A percentile compares a stretch with the other conserved stretches of the same genome.
phyloP scores from a whole-genome alignment of 2,113 vertebrate species.

The Martes martes region DNA sequence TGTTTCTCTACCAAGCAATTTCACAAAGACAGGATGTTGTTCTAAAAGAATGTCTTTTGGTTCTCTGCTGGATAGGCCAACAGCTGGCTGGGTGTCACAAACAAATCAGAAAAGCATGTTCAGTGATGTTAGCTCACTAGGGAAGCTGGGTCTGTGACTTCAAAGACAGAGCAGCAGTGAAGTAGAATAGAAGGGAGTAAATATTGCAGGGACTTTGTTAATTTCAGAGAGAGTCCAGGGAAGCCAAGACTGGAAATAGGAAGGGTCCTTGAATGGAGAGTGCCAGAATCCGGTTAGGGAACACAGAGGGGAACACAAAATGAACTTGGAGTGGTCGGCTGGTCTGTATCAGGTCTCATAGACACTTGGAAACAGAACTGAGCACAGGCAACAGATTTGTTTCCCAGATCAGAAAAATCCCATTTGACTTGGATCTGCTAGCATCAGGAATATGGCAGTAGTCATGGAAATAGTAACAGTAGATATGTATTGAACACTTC shows the following conservation, averaged over 20 bases:
- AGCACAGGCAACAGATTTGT: neutral
- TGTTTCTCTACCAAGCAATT: conserved; percentile 56
- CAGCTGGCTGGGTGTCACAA: conserved; percentile 58
- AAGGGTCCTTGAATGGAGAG: neutral
- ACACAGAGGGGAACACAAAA: neutral
- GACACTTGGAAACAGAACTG: neutral
- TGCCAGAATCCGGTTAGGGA: neutral
- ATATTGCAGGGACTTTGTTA: neutral
- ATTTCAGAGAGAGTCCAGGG: neutral
- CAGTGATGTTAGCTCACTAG: conserved; percentile 4
- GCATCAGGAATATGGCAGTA: neutral
- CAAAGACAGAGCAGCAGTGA: conserved; percentile 3
- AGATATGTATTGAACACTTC: neutral
- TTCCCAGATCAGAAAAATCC: neutral
- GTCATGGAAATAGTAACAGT: neutral
- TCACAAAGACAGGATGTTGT: conserved; percentile 73
- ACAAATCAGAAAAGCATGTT: conserved; percentile 49
- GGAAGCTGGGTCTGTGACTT: conserved; percentile 10
- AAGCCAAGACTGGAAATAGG: neutral
- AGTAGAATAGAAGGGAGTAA: neutral
- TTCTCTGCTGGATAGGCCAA: conserved; percentile 20
- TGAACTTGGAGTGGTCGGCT: neutral
- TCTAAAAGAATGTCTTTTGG: conserved; percentile 39
- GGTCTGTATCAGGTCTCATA: neutral
- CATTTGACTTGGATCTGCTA: neutral